Conservation (phyloP, 2,888 invertebrate species). For the Epsilonema sp. region DNA sequence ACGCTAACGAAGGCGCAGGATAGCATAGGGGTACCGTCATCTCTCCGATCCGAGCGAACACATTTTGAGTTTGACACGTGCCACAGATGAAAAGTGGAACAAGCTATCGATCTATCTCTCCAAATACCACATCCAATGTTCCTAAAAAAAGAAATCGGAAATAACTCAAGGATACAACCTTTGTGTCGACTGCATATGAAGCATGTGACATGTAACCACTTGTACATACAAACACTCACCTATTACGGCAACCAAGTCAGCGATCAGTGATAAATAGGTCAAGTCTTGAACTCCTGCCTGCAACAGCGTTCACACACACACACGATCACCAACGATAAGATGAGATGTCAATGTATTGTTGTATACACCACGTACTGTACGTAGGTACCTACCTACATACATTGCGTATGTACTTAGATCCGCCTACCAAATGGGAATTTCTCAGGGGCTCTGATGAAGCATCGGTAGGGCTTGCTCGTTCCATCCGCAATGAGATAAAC, state of each 20-base stretch:
- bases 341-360: not conserved
- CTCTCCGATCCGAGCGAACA: no score
- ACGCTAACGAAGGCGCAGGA: no score
- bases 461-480: slow-evolving; percentile 65
- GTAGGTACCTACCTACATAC: no score
- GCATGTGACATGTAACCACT: not conserved
- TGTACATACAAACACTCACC: slow-evolving; percentile 39
- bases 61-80: no score
- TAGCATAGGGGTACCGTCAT: no score
- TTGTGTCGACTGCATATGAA: not conserved
- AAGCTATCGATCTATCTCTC: slow-evolving; percentile 35
- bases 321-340: slow-evolving; percentile 40
- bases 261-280: slow-evolving; percentile 67
- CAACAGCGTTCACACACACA: slow-evolving; percentile 63
- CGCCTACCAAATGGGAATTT: slow-evolving; percentile 37
- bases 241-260: slow-evolving; percentile 92
- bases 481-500: slow-evolving; percentile 86
- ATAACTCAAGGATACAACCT: no score
- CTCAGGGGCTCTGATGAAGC: slow-evolving; percentile 38
- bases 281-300: slow-evolving; percentile 64
- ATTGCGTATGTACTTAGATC: no score
- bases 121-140: slow-evolving; percentile 38
- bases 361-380: no score
- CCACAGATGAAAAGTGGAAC: no score
- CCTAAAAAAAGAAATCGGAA: no score